These are phyloP conservation scores for Polypedilum vanderplanki DNA, from an alignment of 1,140 invertebrate genomes.

Conservation along the genomic window DNA sequence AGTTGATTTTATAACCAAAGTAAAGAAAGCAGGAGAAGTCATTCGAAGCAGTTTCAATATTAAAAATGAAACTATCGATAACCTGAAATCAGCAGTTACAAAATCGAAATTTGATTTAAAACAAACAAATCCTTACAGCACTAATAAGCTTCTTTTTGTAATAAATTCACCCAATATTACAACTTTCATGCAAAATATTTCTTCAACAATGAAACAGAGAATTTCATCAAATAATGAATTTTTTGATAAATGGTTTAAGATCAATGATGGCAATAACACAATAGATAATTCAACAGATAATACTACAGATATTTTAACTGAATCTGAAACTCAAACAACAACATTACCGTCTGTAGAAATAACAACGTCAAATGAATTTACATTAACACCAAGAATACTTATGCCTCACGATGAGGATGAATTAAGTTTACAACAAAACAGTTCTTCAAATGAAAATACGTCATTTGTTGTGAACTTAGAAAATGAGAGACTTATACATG, in stretches of 20 bases:
- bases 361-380: not conserved
- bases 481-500: not conserved
- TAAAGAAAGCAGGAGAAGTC: not conserved
- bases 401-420: not conserved
- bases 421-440: not conserved
- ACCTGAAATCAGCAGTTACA: not conserved
- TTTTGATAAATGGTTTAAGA: too few species aligned
- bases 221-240: too few species aligned
- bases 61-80: not conserved
- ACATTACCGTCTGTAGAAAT: not conserved
- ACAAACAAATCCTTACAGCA: not conserved
- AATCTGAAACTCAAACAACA: too few species aligned
- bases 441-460: not conserved
- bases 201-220: too few species aligned
- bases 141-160: not conserved
- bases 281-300: too few species aligned
- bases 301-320: too few species aligned
- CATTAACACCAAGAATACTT: not conserved
- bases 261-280: too few species aligned
- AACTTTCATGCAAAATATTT: not conserved
- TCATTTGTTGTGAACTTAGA: not conserved
- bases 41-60: not conserved
- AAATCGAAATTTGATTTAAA: not conserved
- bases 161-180: not conserved
- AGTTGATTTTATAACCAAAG: not conserved